Base-by-base conservation (phyloP, 2,797 vertebrate genomes). In the Cuniculus paca region DNA sequence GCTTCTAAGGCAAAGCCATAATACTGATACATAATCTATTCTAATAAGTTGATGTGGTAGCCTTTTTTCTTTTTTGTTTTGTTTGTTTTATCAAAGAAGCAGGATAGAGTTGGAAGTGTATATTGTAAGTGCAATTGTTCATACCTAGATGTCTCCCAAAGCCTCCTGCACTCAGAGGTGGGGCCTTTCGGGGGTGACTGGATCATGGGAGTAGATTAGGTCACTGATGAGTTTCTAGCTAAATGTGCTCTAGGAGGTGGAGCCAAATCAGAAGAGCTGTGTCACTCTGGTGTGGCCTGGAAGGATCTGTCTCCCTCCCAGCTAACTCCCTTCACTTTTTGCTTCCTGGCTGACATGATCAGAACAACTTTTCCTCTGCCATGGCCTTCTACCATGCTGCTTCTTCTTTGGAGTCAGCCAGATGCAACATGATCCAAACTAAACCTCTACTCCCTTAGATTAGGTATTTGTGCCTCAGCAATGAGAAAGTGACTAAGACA, bases 11-110 rank as follows among this genome's bases (percentile, higher is more conserved):
- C 48, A 93, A 92, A 92, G 39, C 11, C 2, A 45, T 78, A 58
- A 96, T 95, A 77, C 4, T 17, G 54, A 79, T 50, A 28, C 4
- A 78, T 77, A 88, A 61, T 90, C 50, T 93, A 56, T 39, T 88
- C 17, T 79, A 79, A 28, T 72, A 90, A 91, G 89, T 24, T 56
- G 10, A 88, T 45, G 48, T 60, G 45, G n/a, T 79, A 85, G 6
- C 10, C 28, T 7, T 74, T 96, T 39, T 80, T 12, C 48, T 77
- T 60, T 95, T 94, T 45, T 77, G 19, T 26, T 77, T 75, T 95
- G 34, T 83, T 91, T 91, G 10, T 83, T 90, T 90, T 86, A 83
- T 3, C 17, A 91, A 54, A 19, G 78, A 39, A 24, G 10, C 72
- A 58, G 26, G 52, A 50, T 63, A 72, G 12, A 54, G 19, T 84